Evolutionary conservation across 2,113 vertebrate genomes (phyloP), one percentile per base, ranked within the genome.

Genomic region (Tapirus terrestris): DNA sequence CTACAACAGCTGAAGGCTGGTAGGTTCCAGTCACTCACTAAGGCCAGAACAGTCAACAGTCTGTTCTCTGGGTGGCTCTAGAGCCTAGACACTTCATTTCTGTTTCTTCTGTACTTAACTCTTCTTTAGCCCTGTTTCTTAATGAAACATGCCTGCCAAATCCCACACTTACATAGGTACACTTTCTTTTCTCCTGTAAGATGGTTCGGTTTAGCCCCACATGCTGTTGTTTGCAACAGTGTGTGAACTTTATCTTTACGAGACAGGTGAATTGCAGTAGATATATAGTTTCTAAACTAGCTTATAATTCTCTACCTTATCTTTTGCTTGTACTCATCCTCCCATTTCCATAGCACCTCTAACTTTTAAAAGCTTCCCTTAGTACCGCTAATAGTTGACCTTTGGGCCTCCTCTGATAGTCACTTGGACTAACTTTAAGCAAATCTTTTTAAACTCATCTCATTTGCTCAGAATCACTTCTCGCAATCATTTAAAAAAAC

Each of bases 381-480:
- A 68, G 51, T 39, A 48, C 63, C 3, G 11, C n/a, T 36, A 14
- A 77, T 31, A 27, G 85, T 21, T 53, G 48, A 72, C 53, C 29
- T 65, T 68, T 39, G 75, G 53, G 51, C 63, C 29, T 45, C 17
- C 11, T 51, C 45, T 73, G 0, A 8, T 86, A 36, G 58, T 91
- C 51, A 36, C 36, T 89, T 91, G 65, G 31, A 80, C 33, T 65
- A 81, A 18, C 23, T 73, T 73, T 67, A 93, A 92, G 60, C 51
- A 84, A 0, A 70, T 43, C 70, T 86, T 88, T 96, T 92, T 17
- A 95, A 72, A 65, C 23, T 89, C 33, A 67, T 77, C 86, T 77
- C 29, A 92, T 93, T 94, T 95, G 45, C 31, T 86, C 61, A 73
- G 81, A 84, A 82, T 85, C 72, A 75, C 73, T 76, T 81, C 48